phyloP scores from a whole-genome alignment of 1,140 invertebrate species.

The Tetraneura akinire region DNA sequence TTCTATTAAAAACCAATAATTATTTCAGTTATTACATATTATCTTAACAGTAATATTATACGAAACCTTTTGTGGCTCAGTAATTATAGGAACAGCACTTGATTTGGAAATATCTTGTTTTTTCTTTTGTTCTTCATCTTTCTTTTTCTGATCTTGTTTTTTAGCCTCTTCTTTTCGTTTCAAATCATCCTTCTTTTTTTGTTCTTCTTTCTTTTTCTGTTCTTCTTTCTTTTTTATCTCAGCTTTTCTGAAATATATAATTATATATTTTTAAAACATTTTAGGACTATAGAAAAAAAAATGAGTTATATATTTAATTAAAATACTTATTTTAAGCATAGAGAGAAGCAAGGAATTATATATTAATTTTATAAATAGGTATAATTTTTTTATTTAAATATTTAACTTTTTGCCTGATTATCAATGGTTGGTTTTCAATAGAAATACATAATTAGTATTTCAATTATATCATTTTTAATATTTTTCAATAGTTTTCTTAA shows the following conservation, averaged over 20 bases:
- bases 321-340: too few species aligned
- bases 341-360: too few species aligned
- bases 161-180: conserved; percentile 54
- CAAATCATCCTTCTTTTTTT: conserved; percentile 53
- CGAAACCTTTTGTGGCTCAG: conserved; percentile 43
- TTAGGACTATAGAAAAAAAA: too few species aligned
- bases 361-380: too few species aligned
- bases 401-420: too few species aligned
- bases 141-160: conserved; percentile 47
- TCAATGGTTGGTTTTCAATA: too few species aligned
- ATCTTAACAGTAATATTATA: background rate
- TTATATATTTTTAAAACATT: too few species aligned
- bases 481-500: too few species aligned
- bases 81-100: conserved; percentile 40
- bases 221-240: conserved; percentile 55
- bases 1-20: conserved; percentile 7
- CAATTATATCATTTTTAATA: too few species aligned
- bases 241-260: conserved; percentile 41
- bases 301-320: too few species aligned
- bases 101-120: conserved; percentile 36
- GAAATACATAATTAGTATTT: too few species aligned
- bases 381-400: too few species aligned
- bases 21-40: background rate
- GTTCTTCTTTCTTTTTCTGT: conserved; percentile 55
- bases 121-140: conserved; percentile 43